Evolutionary conservation across 1,140 invertebrate genomes (phyloP), one percentile per base, ranked within the genome.

Genomic region (Pseudomyrmex sp.): DNA sequence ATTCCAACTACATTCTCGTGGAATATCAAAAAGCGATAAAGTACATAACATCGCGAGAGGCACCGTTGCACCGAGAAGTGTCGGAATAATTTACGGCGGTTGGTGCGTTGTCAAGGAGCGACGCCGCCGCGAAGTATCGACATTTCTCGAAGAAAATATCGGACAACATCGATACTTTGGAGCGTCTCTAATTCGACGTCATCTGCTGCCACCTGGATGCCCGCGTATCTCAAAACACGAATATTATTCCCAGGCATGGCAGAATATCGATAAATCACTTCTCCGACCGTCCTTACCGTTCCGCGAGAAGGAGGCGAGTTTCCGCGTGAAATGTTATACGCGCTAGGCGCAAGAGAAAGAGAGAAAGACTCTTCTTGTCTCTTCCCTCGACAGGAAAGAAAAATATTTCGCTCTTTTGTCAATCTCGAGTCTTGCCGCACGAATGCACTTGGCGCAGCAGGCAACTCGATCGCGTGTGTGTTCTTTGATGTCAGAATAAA

Each of bases 201-300:
- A 79, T 65, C 44, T 65, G 75, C 75, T 69, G 75, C 75, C 75
- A 56, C 62, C 35, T 12, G 15, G 66, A 61, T 72, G 46, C 66
- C 35, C 12, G 66, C 76, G 76, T 72, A 48, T 72, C 59, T 80
- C 66, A 80, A 80, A 80, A 35, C 56, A 66, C 68, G 76, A 80
- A 80, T 80, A 80, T 80, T 72, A 80, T 80, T 72, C 76, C n/a
- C 20, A 46, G 44, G 44, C 7, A 58, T 72, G 66, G 66, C 56
- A 56, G 66, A 72, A 80, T 80, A 80, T 80, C 54, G 66, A 69
- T 72, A 80, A 80, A 80, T 35, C 76, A 58, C 66, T 80, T 80
- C 54, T 72, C 76, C 18, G 23, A 23, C 13, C 58, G 15, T 20
- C 13, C 50, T 77, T 52, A 65, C 35, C 35, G 48, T 66, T 35